A percentile compares a stretch with the other conserved stretches of the same genome.
Evolutionary conservation across 1,140 invertebrate genomes (phyloP).

Genomic region (Drosophila nigromelanica): DNA sequence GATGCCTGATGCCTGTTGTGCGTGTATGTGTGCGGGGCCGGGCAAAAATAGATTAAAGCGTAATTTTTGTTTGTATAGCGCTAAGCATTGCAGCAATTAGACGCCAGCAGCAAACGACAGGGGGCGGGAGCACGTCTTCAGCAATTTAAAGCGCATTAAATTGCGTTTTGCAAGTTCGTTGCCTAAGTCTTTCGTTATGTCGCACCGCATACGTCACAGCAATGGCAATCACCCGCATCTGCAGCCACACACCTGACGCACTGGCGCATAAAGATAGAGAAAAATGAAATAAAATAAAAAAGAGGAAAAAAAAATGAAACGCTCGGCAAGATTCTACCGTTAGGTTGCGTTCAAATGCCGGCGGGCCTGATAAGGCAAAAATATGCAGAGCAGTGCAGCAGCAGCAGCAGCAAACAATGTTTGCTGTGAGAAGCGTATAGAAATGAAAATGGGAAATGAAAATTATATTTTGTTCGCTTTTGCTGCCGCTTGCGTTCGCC

Average conservation of each 20-base stretch:
- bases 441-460: conserved; percentile 72
- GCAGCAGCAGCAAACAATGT: neutral
- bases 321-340: conserved; percentile 32
- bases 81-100: conserved; percentile 67
- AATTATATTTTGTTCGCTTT: conserved; percentile 70
- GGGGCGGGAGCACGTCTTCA: conserved; percentile 6
- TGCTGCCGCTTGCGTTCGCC: conserved; percentile 35
- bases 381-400: conserved; percentile 47
- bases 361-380: conserved; percentile 62
- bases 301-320: neutral
- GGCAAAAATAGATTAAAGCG: conserved; percentile 80
- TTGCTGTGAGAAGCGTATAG: conserved; percentile 2
- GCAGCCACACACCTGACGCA: conserved; percentile 46
- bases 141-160: conserved; percentile 81
- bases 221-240: conserved; percentile 28
- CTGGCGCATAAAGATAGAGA: conserved; percentile 43
- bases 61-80: conserved; percentile 80
- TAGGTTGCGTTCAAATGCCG: conserved; percentile 44
- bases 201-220: conserved; percentile 32
- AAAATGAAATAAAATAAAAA: neutral
- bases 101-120: conserved; percentile 18
- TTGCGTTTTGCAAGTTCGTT: conserved; percentile 74
- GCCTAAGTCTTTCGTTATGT: conserved; percentile 61
- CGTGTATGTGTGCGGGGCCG: conserved; percentile 8
- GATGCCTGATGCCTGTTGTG: conserved; percentile 9